Conservation (phyloP, 2,797 vertebrate genomes). For the Phataginus tetradactyla region DNA sequence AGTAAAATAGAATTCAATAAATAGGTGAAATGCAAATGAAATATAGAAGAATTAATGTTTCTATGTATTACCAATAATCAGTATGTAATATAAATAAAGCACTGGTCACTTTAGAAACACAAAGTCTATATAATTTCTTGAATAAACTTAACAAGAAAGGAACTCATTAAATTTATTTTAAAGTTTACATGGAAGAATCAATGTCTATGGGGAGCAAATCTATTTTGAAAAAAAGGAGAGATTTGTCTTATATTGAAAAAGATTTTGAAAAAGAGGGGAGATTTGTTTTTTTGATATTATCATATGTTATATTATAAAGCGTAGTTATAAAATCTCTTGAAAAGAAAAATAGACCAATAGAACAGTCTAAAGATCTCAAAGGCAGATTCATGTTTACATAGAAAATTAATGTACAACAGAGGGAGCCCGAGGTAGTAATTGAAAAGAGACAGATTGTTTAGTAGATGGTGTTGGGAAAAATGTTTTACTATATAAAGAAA, state of each 20-base stretch:
- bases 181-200: constrained; percentile 11
- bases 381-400: neutral
- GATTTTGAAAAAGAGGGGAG: neutral
- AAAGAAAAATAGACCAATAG: neutral
- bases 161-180: neutral
- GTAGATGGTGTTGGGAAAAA: neutral
- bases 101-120: neutral
- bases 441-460: neutral
- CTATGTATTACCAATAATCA: neutral
- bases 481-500: neutral
- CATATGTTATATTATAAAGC: neutral
- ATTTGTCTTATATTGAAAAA: neutral
- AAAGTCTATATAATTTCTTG: neutral
- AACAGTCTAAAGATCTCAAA: neutral
- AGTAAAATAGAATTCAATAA: constrained; percentile 14
- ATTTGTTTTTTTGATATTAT: neutral
- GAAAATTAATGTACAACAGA: neutral
- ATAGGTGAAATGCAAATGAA: neutral
- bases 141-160: neutral
- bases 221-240: neutral
- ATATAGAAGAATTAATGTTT: neutral
- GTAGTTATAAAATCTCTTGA: neutral
- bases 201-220: neutral
- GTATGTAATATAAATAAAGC: neutral
- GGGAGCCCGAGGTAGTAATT: neutral